Base-by-base conservation (phyloP, 2,888 invertebrate species). In the Tortricodes alternella region DNA sequence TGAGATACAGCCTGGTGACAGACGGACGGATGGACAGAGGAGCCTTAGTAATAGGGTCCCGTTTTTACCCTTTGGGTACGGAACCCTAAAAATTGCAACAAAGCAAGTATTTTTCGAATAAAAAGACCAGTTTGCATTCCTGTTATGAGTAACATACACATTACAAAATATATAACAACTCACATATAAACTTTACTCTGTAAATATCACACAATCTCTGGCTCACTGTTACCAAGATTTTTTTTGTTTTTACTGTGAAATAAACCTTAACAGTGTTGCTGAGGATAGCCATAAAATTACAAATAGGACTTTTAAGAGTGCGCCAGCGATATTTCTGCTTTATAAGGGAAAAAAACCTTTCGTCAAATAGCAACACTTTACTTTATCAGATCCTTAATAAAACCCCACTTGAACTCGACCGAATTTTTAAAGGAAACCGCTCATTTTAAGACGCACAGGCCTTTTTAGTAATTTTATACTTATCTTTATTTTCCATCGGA, bases 391-490 rank as follows among this genome's bases (percentile, higher is more conserved):
- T 11, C 55, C 43, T 19, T 19, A 55, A 55, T n/a, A n/a, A 55
- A 46, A 32, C 44, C 19, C 29, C 43, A 27, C 48, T 48, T 41
- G 13, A 48, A 43, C 27, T 34, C 32, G 6, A 15, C 21, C 11
- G 43, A 43, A 35, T 43, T 56, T 49, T 49, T 43, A 29, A 49
- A n/a, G 18, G 39, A 18, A 46, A 46, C 15, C n/a, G 8, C 48
- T 49, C 43, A 43, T 29, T 41, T 46, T 19, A 46, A 23, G 46
- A 32, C 27, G n/a, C n/a, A n/a, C n/a, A n/a, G n/a, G 35, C 16
- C 19, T 32, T 55, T 53, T 53, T 48, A 55, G 41, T 48, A 35
- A 48, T 55, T 48, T 55, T 32, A 48, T 55, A 48, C 48, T 55
- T 49, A 55, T 43, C 48, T 48, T 35, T 16, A 43, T 48, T 55